Conservation (phyloP, 2,888 invertebrate genomes). For the Cheilosia scutellata region DNA sequence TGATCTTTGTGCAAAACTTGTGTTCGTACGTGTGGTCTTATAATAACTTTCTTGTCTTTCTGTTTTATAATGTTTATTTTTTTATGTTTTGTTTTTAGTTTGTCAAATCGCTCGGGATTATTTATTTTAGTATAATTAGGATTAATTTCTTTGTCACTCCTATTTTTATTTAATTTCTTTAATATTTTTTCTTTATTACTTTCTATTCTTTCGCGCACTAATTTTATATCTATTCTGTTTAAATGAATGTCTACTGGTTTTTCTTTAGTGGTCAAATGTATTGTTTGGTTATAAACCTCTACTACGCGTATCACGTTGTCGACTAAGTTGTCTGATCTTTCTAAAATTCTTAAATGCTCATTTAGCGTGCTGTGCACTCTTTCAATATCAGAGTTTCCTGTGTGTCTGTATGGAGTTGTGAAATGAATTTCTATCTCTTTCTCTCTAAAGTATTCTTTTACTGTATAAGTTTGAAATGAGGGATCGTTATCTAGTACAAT, state of each 20-base stretch:
- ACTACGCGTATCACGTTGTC: constrained; percentile 3
- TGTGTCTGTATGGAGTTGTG: constrained; percentile 14
- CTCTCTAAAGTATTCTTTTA: constrained; percentile 6
- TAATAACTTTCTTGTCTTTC: constrained; percentile 7
- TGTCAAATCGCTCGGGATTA: constrained; percentile 5
- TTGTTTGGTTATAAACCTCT: constrained; percentile 13
- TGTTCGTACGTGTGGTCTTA: neutral
- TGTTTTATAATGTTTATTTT: constrained; percentile 28
- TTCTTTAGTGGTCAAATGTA: constrained; percentile 29
- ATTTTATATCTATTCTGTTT: constrained; percentile 15
- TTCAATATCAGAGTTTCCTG: constrained; percentile 31
- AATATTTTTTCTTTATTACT: constrained; percentile 14
- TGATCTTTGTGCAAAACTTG: constrained; percentile 8
- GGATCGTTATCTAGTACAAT: constrained; percentile 27
- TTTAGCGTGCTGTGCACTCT: constrained; percentile 11
- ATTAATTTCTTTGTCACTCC: neutral
- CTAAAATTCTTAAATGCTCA: constrained; percentile 15
- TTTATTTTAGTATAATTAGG: constrained; percentile 4
- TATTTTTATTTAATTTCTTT: constrained; percentile 25
- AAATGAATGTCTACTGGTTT: constrained; percentile 21
- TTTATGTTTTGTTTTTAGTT: constrained; percentile 1
- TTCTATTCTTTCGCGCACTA: constrained; percentile 10
- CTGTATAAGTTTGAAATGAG: constrained; percentile 4
- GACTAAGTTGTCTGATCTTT: constrained; percentile 26
- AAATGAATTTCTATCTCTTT: constrained; percentile 12